Evolutionary conservation across 2,113 vertebrate species (phyloP).

Genomic region (Lontra canadensis): DNA sequence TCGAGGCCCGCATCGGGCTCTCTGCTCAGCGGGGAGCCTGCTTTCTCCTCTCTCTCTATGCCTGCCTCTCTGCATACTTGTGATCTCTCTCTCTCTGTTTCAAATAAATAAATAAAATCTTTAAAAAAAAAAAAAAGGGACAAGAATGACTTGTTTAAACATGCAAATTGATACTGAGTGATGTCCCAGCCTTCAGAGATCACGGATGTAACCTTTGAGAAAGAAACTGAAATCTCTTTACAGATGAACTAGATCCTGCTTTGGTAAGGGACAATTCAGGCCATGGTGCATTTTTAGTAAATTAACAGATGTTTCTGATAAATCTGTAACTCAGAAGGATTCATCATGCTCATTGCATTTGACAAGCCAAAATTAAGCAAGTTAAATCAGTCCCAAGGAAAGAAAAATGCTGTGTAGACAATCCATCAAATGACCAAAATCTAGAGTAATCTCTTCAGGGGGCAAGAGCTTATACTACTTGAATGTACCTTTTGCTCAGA

Average conservation of each 20-base stretch:
- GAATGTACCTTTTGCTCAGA: not conserved
- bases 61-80: too few species aligned
- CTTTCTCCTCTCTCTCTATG: too few species aligned
- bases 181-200: not conserved
- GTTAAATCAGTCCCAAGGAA: conserved; percentile 6
- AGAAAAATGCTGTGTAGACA: not conserved
- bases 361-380: conserved; percentile 55
- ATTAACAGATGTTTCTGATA: conserved; percentile 63
- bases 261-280: not conserved
- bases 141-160: not conserved
- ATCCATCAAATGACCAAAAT: not conserved
- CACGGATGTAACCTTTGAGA: not conserved
- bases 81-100: too few species aligned
- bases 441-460: not conserved
- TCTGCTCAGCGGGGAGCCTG: too few species aligned
- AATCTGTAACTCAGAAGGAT: conserved; percentile 39
- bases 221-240: conserved; percentile 34
- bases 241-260: not conserved
- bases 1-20: too few species aligned
- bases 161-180: not conserved
- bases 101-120: too few species aligned
- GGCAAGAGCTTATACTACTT: not conserved
- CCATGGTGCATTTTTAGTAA: conserved; percentile 18
- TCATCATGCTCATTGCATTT: conserved; percentile 39
- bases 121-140: not conserved